Evolutionary conservation across 2,113 vertebrate genomes (phyloP).

Genomic region (Daphoenositta chrysoptera): DNA sequence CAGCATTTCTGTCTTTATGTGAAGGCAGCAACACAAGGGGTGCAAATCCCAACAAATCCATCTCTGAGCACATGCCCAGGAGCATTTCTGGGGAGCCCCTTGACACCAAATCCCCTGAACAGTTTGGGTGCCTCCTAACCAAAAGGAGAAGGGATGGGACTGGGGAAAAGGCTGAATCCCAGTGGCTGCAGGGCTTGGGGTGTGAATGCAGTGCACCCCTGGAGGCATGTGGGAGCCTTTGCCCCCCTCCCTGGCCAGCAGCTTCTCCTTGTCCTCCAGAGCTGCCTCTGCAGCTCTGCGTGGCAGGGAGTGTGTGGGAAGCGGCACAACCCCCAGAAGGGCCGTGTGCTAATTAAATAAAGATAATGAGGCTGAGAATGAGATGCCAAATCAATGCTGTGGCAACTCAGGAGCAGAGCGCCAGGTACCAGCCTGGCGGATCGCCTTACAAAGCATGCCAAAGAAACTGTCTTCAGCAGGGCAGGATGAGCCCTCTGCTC

Average conservation of each 20-base stretch:
- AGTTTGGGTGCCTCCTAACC: background rate
- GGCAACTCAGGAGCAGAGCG: conserved; percentile 38
- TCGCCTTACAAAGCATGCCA: conserved; percentile 38
- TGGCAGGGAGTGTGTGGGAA: conserved; percentile 26
- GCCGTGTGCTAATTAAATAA: conserved; percentile 56
- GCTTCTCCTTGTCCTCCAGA: background rate
- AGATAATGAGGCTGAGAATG: conserved; percentile 59
- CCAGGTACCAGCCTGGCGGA: conserved; percentile 32
- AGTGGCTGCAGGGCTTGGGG: background rate
- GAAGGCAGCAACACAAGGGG: background rate
- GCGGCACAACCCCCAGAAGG: conserved; percentile 42
- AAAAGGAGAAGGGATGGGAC: background rate
- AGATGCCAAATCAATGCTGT: conserved; percentile 62
- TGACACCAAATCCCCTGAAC: background rate
- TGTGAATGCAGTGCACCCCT: accelerated
- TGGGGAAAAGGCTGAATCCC: background rate
- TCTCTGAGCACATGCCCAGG: accelerated
- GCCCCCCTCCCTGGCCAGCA: background rate
- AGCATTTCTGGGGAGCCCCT: background rate
- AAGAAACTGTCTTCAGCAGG: conserved; percentile 6
- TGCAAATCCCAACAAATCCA: background rate
- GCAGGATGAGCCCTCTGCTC: conserved; percentile 30
- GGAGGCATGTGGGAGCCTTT: background rate
- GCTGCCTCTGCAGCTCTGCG: background rate
- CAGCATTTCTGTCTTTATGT: background rate